phyloP scores from a whole-genome alignment of 2,113 vertebrate genomes.

The Seriola rivoliana region DNA sequence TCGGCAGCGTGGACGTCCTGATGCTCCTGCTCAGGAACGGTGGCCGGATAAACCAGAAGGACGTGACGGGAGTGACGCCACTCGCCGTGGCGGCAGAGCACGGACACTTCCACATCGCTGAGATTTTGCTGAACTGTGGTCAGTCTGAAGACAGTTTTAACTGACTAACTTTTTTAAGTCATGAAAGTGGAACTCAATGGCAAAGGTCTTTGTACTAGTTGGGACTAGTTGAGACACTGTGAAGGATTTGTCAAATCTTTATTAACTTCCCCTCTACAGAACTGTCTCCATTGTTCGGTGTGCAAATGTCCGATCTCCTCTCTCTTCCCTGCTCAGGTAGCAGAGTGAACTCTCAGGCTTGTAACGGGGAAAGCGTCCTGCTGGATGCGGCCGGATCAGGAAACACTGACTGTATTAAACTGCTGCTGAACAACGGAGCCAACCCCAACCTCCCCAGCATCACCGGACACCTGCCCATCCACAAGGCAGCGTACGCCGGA shows the following conservation, averaged over 20 bases:
- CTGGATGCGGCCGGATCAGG: constrained; percentile 89
- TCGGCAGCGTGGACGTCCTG: constrained; percentile 82
- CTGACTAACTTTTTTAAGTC: background rate
- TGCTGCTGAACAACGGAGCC: constrained; percentile 90
- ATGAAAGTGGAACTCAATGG: background rate
- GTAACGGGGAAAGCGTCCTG: constrained; percentile 87
- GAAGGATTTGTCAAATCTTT: too few species aligned
- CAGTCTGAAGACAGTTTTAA: background rate
- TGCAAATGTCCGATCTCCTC: background rate
- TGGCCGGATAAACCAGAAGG: constrained; percentile 83
- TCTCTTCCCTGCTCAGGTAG: constrained; percentile 78
- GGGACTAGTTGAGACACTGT: background rate
- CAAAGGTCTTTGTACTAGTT: background rate
- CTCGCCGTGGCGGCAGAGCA: constrained; percentile 86
- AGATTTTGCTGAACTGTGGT: constrained; percentile 90
- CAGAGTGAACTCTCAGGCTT: constrained; percentile 87
- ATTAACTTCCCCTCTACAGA: background rate
- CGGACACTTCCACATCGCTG: constrained; percentile 85
- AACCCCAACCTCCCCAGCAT: constrained; percentile 86
- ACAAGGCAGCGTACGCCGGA: constrained; percentile 88
- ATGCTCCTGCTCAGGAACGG: constrained; percentile 86
- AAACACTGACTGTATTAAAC: constrained; percentile 87
- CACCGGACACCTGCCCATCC: constrained; percentile 89
- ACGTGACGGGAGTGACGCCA: constrained; percentile 86
- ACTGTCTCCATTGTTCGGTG: background rate